These are phyloP conservation scores for Manduca sexta DNA, from an alignment of 1,140 invertebrate genomes.

Conservation along the genomic window DNA sequence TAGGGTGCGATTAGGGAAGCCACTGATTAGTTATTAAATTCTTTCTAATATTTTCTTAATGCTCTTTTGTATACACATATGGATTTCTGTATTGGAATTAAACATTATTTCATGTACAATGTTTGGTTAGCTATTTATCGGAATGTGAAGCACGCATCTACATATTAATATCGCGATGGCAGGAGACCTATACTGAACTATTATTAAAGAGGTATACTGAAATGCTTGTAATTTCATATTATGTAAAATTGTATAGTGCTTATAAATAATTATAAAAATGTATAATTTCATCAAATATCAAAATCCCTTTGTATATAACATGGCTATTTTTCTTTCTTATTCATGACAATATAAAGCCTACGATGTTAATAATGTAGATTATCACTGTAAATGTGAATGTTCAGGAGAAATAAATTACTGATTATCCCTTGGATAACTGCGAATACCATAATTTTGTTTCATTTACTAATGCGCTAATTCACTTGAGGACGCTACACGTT, in stretches of 20 bases:
- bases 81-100: conserved; percentile 10
- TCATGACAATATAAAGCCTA: conserved; percentile 63
- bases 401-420: conserved; percentile 57
- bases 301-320: conserved; percentile 59
- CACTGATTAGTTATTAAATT: too few relatives aligned
- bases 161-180: conserved; percentile 13
- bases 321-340: conserved; percentile 56
- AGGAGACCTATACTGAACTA: conserved; percentile 25
- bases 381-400: conserved; percentile 59
- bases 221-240: conserved; percentile 48
- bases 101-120: conserved; percentile 21
- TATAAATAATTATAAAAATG: conserved; percentile 54
- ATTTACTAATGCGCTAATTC: conserved; percentile 30
- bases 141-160: conserved; percentile 17
- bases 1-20: not conserved
- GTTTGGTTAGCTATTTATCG: conserved; percentile 19
- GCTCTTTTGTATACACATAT: not conserved
- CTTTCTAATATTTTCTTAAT: not conserved
- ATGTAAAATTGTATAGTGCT: conserved; percentile 70
- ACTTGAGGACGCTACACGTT: too few relatives aligned
- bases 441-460: conserved; percentile 60
- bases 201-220: conserved; percentile 34
- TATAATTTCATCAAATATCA: not conserved
- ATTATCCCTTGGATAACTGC: conserved; percentile 64
- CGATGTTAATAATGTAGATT: conserved; percentile 63